phyloP scores from a whole-genome alignment of 1,140 invertebrate genomes.

The Cyphomyrmex costatus region DNA sequence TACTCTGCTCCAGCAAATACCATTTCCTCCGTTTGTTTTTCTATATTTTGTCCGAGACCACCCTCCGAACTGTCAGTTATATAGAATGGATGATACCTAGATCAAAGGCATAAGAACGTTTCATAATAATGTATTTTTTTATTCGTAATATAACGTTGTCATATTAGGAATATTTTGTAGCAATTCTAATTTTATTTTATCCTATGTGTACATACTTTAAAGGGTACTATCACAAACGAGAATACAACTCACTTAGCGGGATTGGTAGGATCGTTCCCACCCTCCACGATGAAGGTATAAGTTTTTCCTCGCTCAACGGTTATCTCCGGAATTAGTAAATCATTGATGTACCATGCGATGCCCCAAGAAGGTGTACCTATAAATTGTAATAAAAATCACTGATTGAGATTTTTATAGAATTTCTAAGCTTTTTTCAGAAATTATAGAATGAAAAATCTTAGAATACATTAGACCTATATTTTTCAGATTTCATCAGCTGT shows the following conservation, averaged over 20 bases:
- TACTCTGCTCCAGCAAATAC: constrained; percentile 94
- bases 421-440: too few relatives aligned
- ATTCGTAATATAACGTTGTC: too few relatives aligned
- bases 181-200: background rate
- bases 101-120: background rate
- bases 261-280: constrained; percentile 90
- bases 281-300: constrained; percentile 95
- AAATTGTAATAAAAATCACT: constrained; percentile 29
- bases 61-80: constrained; percentile 95
- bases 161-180: background rate
- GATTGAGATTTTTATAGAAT: too few relatives aligned
- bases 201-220: background rate
- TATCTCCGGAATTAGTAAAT: constrained; percentile 95
- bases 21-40: constrained; percentile 90
- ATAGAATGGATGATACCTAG: constrained; percentile 97
- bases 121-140: background rate
- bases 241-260: constrained; percentile 88
- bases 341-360: constrained; percentile 98
- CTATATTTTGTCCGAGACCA: constrained; percentile 92
- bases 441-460: too few relatives aligned
- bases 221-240: background rate
- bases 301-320: constrained; percentile 95
- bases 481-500: too few relatives aligned
- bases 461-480: too few relatives aligned
- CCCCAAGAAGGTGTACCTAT: constrained; percentile 93